phyloP scores from a whole-genome alignment of 2,113 vertebrate genomes.

The Poecilia latipinna region DNA sequence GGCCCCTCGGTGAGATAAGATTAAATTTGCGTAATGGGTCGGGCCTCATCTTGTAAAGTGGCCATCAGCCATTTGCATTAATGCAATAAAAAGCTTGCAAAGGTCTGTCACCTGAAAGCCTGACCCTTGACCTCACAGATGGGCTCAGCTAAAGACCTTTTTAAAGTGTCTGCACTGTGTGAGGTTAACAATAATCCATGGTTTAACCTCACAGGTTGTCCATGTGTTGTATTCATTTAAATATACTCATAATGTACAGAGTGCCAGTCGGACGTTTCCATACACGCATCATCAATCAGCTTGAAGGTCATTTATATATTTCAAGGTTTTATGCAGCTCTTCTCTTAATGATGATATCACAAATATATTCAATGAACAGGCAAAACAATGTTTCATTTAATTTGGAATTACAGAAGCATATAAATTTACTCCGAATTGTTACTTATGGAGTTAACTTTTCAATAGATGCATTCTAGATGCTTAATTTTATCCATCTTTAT shows the following conservation, averaged over 20 bases:
- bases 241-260: constrained; percentile 37
- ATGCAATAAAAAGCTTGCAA: constrained; percentile 61
- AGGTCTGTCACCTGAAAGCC: constrained; percentile 42
- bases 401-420: background rate
- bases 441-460: background rate
- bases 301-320: background rate
- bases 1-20: constrained; percentile 39
- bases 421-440: background rate
- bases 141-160: constrained; percentile 28
- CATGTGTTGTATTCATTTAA: constrained; percentile 49
- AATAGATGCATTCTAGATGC: background rate
- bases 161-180: constrained; percentile 35
- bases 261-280: background rate
- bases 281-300: background rate
- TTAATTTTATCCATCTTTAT: too few species aligned
- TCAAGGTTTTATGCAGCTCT: background rate
- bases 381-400: background rate
- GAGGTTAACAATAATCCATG: constrained; percentile 42
- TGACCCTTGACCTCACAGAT: constrained; percentile 58
- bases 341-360: background rate
- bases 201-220: constrained; percentile 35
- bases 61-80: constrained; percentile 62
- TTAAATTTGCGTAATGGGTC: constrained; percentile 69
- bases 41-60: constrained; percentile 54
- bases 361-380: background rate